Evolutionary conservation across 1,140 invertebrate genomes (phyloP), one percentile per base, ranked within the genome.

Genomic region (Saccostrea glomerata): DNA sequence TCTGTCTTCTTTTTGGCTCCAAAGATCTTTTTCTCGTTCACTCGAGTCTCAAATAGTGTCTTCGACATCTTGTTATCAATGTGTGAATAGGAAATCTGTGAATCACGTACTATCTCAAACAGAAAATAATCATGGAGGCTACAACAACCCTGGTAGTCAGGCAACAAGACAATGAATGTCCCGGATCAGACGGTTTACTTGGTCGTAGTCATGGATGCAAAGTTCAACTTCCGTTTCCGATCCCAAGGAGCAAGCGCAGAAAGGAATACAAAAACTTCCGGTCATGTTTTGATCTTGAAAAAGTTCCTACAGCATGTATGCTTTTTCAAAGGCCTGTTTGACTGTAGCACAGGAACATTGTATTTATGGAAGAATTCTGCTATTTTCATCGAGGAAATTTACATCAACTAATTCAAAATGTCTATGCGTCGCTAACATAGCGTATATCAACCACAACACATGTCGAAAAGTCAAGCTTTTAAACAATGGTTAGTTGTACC

Each of bases 141-240:
- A 84, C 66, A 82, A 85, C 89, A 87, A 85, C 47, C 56, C 56
- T 86, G 25, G 89, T 89, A 85, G 89, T 89, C 70, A 89, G 84
- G 89, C 89, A 89, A 89, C 89, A 87, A 86, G 47, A 87, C 36
- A 89, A 73, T 73, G 70, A 73, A 73, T 30, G 66, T 2, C 89
- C 89, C 89, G 89, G 89, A 89, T 89, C 84, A 87, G 15, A 73
- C 20, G 84, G 63, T 88, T 86, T 88, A 70, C n/a, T 56, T 47
- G 36, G 83, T 85, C 25, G 89, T 89, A 82, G 73, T 73, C 58
- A 89, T 58, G 86, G 89, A 36, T 56, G 54, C 66, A 86, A 55
- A 55, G 25, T 73, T 9, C 17, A 23, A 66, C 47, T 85, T 87
- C 86, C 84, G 84, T n/a, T 89, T 87, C 89, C 89, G 66, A 25